phyloP scores from a whole-genome alignment of 37 sponge, comb jelly and placozoan species.

The Chondrilla cf. caribensis region DNA sequence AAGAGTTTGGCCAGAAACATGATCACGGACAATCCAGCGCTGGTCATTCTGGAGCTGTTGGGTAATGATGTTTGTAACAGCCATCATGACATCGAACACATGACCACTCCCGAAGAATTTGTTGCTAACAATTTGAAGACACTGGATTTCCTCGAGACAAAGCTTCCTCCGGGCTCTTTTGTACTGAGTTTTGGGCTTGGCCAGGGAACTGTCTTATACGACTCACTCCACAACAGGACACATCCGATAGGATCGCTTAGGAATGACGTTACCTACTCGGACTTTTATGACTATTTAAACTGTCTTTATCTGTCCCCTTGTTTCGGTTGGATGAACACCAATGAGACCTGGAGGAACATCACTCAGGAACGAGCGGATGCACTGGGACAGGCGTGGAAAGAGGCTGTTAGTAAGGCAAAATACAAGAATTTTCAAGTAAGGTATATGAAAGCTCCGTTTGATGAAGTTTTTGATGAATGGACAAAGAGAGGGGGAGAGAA shows the following conservation, averaged over 20 bases:
- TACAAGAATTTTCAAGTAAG: constrained; percentile 65
- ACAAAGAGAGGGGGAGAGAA: constrained; percentile 51
- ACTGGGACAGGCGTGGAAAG: constrained; percentile 59
- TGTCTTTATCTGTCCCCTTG: constrained; percentile 88
- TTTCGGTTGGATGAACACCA: constrained; percentile 91
- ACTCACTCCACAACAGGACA: constrained; percentile 65
- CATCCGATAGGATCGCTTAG: constrained; percentile 77
- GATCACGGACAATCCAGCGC: constrained; percentile 58
- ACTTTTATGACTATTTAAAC: constrained; percentile 87
- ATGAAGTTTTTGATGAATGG: constrained; percentile 53
- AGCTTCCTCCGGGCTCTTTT: constrained; percentile 62
- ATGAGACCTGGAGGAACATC: constrained; percentile 79
- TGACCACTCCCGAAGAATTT: constrained; percentile 92
- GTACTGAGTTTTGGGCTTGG: constrained; percentile 71
- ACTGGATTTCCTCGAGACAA: constrained; percentile 66
- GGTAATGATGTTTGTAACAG: constrained; percentile 93
- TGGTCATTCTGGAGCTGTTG: constrained; percentile 62
- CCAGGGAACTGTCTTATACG: constrained; percentile 82
- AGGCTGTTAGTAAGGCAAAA: constrained; percentile 44
- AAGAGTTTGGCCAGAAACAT: constrained; percentile 54
- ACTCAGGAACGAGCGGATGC: constrained; percentile 78
- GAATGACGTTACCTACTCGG: constrained; percentile 78
- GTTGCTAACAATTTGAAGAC: constrained; percentile 47
- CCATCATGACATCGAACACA: constrained; percentile 66
- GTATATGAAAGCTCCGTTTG: constrained; percentile 70